Evolutionary conservation across 2,797 vertebrate species (phyloP).

Genomic region (Vireo griseus): DNA sequence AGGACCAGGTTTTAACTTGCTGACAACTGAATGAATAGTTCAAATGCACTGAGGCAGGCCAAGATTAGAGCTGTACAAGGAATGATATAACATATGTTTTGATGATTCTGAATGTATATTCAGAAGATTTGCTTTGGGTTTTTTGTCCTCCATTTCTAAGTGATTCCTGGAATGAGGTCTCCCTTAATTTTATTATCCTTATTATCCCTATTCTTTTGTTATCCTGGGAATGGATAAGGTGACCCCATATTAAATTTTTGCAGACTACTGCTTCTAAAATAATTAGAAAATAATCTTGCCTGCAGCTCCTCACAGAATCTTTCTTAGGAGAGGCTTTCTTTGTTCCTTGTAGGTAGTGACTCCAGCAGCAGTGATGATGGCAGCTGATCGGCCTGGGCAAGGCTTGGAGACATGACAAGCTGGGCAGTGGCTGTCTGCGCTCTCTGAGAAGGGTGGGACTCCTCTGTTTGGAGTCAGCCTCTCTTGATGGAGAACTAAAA

Average conservation of each 20-base stretch:
- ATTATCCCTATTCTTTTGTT: not conserved
- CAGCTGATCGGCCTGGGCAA: not conserved
- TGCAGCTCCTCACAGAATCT: not conserved
- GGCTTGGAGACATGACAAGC: not conserved
- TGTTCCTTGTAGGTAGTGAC: not conserved
- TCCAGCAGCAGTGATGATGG: not conserved
- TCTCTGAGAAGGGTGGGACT: not conserved
- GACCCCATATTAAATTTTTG: not conserved
- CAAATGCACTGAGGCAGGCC: not conserved
- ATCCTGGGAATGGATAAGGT: not conserved
- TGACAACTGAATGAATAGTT: not conserved
- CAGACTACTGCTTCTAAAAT: not conserved
- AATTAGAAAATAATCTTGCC: not conserved
- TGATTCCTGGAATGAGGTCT: not conserved
- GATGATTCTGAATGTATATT: not conserved
- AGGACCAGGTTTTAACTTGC: not conserved
- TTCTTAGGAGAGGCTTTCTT: not conserved
- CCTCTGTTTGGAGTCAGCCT: not conserved
- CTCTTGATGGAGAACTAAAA: not conserved
- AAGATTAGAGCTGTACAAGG: not conserved
- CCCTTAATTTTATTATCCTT: not conserved
- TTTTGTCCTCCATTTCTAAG: not conserved
- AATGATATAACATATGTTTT: not conserved
- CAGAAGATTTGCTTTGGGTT: not conserved
- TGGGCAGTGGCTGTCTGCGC: fast-evolving